Evolutionary conservation across 35 echinoderm and acorn worm species (phyloP).

Genomic region (Hemicentrotus pulcherrimus): DNA sequence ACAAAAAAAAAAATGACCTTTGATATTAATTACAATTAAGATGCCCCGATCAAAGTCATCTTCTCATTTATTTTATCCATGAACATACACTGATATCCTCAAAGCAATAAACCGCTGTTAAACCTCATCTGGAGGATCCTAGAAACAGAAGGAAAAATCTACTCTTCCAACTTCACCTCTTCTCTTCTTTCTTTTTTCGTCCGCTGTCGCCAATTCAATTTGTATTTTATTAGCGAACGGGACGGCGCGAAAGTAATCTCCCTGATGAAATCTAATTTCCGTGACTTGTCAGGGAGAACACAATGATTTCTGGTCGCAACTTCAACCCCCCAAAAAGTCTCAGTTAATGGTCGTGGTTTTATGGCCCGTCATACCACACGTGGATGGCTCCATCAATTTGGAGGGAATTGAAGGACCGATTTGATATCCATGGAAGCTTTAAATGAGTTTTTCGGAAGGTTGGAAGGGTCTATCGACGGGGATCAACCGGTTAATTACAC

Average conservation of each 20-base stretch:
- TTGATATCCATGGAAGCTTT: background rate
- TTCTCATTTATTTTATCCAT: too few species aligned
- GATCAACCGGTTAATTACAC: background rate
- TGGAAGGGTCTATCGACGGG: background rate
- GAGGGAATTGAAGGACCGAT: background rate
- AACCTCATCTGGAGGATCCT: background rate
- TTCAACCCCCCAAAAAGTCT: background rate
- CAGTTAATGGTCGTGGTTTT: background rate
- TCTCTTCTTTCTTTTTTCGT: background rate
- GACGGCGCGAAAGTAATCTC: background rate
- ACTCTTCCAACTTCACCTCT: background rate
- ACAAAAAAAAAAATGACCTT: too few species aligned
- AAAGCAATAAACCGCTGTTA: background rate
- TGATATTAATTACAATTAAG: too few species aligned
- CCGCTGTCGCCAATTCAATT: conserved; percentile 2
- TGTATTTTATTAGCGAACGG: background rate
- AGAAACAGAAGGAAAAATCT: background rate
- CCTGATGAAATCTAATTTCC: conserved; percentile 3
- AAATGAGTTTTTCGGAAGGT: background rate
- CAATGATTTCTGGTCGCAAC: background rate
- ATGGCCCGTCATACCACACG: background rate
- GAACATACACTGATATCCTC: too few species aligned
- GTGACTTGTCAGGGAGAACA: background rate
- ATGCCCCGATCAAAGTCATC: too few species aligned
- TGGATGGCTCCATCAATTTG: background rate